Percentiles rank a stretch among this genome's conserved stretches.
These are phyloP conservation scores for Musca vetustissima DNA, from an alignment of 1,140 invertebrate genomes.

Conservation along the genomic window DNA sequence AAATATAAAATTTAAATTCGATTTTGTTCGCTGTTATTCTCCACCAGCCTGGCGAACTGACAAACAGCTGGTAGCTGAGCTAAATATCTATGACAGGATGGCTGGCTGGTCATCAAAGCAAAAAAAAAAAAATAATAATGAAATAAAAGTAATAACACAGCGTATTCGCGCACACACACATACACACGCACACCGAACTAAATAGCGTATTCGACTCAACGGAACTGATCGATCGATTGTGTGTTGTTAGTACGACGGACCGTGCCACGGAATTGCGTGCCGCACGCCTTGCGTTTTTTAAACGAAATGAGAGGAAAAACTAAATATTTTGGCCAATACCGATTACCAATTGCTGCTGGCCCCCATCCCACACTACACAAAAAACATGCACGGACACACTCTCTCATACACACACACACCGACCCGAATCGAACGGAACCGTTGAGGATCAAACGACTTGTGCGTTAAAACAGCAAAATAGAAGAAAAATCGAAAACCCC, in stretches of 20 bases:
- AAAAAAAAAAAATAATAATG: too few relatives aligned
- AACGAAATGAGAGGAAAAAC: constrained; percentile 23
- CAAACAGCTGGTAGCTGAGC: too few relatives aligned
- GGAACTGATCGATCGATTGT: neutral
- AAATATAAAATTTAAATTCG: too few relatives aligned
- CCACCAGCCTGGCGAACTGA: too few relatives aligned
- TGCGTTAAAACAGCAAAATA: too few relatives aligned
- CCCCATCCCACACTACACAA: too few relatives aligned
- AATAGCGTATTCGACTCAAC: neutral
- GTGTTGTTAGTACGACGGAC: neutral
- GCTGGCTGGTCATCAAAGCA: constrained; percentile 1
- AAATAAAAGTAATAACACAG: constrained; percentile 10
- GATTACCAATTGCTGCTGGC: neutral
- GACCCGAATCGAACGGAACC: too few relatives aligned
- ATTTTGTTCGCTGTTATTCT: too few relatives aligned
- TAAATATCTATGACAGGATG: neutral
- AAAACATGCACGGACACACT: too few relatives aligned
- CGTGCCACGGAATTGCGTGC: constrained; percentile 19
- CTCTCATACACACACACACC: too few relatives aligned
- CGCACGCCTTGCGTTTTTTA: constrained; percentile 17
- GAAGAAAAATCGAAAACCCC: too few relatives aligned
- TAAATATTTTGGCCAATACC: neutral
- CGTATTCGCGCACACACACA: neutral
- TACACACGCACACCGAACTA: neutral
- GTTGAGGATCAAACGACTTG: too few relatives aligned